Percentiles rank a stretch among this genome's conserved stretches.
Evolutionary conservation across 2,888 invertebrate genomes (phyloP).

Genomic region (Temnothorax ravouxi): DNA sequence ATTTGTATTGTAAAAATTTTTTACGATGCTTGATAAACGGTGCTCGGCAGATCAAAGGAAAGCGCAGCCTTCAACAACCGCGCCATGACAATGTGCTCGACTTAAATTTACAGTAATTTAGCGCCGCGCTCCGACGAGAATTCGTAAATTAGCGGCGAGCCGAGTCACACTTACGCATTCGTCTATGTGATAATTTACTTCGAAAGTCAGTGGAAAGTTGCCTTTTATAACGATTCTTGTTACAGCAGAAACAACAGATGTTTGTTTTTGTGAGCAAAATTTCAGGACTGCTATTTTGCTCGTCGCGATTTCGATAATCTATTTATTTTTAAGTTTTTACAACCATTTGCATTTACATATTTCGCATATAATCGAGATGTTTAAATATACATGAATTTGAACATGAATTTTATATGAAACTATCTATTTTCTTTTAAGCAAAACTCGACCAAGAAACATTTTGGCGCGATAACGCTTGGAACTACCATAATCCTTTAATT

Average conservation of each 20-base stretch:
- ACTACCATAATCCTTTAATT: background rate
- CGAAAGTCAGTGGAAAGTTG: constrained; percentile 68
- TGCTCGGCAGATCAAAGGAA: background rate
- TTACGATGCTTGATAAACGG: constrained; percentile 8
- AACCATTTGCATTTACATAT: background rate
- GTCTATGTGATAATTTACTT: constrained; percentile 49
- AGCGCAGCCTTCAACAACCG: constrained; percentile 2
- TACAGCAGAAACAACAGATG: constrained; percentile 21
- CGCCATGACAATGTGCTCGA: constrained; percentile 11
- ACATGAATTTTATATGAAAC: constrained; percentile 10
- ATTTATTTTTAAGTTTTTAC: constrained; percentile 9
- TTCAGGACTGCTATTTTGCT: background rate
- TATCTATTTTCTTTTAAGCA: background rate
- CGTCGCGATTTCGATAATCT: background rate
- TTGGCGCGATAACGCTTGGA: background rate
- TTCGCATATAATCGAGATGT: background rate
- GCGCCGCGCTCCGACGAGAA: constrained; percentile 1
- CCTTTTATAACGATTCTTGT: constrained; percentile 37
- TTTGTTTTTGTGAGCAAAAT: background rate
- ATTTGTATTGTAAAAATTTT: constrained; percentile 21
- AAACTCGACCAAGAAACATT: background rate
- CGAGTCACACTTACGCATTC: constrained; percentile 54
- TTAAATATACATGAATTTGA: background rate
- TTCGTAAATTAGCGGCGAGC: constrained; percentile 32
- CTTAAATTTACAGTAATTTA: constrained; percentile 40